phyloP scores from a whole-genome alignment of 2,113 vertebrate species.

The Glaucidium brasilianum region DNA sequence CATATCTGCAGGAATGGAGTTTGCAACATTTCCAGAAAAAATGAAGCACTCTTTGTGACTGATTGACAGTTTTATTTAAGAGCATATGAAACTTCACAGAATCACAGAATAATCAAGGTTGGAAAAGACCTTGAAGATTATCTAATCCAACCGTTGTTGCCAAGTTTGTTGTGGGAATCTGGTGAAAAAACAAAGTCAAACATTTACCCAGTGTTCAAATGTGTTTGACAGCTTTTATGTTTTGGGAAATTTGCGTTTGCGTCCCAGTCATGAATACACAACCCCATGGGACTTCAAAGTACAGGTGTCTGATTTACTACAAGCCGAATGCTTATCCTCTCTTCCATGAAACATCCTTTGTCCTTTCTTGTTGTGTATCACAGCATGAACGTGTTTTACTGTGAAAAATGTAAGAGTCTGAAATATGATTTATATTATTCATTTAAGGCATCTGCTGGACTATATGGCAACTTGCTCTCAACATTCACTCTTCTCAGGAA shows the following conservation, averaged over 20 bases:
- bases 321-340: not conserved
- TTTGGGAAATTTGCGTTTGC: not conserved
- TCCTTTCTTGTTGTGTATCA: not conserved
- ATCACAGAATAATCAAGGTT: too few species aligned
- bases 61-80: not conserved
- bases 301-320: not conserved
- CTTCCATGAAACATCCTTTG: not conserved
- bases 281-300: not conserved
- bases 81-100: not conserved
- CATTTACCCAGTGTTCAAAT: not conserved
- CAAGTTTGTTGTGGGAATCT: not conserved
- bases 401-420: not conserved
- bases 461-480: not conserved
- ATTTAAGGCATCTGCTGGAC: not conserved
- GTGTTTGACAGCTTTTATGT: not conserved
- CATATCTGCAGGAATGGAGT: not conserved
- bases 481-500: not conserved
- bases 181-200: not conserved
- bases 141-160: too few species aligned
- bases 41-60: not conserved
- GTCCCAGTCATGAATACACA: not conserved
- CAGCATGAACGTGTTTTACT: not conserved
- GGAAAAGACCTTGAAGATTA: too few species aligned
- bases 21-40: not conserved
- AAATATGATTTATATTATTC: not conserved